Conservation (phyloP, 2,113 vertebrate genomes). For the Mesitornis unicolor region DNA sequence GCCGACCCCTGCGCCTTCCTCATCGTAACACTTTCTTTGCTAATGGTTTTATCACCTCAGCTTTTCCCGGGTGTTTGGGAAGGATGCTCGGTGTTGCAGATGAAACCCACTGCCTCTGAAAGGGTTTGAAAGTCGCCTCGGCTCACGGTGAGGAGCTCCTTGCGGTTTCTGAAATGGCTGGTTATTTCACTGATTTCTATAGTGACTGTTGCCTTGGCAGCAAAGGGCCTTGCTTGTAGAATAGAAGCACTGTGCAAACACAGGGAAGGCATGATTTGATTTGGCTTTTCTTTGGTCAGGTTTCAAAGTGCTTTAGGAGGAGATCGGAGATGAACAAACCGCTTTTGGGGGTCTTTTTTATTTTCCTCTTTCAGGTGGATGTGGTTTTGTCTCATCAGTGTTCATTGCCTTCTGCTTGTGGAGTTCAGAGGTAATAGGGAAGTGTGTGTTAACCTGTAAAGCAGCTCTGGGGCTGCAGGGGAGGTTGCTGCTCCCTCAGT, state of each 20-base stretch:
- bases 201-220: slow-evolving; percentile 51
- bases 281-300: fast-evolving
- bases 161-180: not conserved
- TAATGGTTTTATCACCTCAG: fast-evolving
- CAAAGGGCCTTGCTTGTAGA: not conserved
- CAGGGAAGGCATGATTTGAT: not conserved
- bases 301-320: not conserved
- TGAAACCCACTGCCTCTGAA: not conserved
- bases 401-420: not conserved
- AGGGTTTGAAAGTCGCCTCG: not conserved
- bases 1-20: not conserved
- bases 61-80: not conserved
- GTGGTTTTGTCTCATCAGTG: not conserved
- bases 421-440: not conserved
- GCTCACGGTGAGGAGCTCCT: not conserved
- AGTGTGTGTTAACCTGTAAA: fast-evolving
- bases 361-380: not conserved
- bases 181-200: slow-evolving; percentile 15
- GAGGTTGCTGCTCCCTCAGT: fast-evolving
- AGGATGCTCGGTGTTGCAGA: not conserved
- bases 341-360: too few relatives aligned
- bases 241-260: not conserved
- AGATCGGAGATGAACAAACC: not conserved
- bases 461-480: not conserved
- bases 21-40: fast-evolving